Evolutionary conservation across 2,797 vertebrate species (phyloP).

Genomic region (Fistularia tabacaria): DNA sequence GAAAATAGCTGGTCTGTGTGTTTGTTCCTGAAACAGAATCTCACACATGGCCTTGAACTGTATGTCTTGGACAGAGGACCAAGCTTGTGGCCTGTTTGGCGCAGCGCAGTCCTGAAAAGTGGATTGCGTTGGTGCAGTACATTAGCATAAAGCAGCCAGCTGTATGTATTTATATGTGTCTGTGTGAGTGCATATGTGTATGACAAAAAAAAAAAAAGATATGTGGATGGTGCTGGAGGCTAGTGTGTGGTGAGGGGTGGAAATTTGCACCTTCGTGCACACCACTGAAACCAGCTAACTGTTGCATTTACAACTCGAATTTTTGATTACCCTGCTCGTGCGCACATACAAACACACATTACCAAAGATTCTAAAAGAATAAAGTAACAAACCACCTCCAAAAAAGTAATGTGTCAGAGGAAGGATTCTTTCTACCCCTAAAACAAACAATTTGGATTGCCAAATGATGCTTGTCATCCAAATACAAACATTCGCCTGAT

Average conservation of each 20-base stretch:
- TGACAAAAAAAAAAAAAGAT: constrained; percentile 28
- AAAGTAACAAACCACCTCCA: constrained; percentile 27
- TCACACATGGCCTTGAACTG: constrained; percentile 58
- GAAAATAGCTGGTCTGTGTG: constrained; percentile 49
- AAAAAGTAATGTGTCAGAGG: constrained; percentile 34
- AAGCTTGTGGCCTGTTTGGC: constrained; percentile 68
- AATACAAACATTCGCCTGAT: constrained; percentile 52
- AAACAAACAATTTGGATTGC: constrained; percentile 54
- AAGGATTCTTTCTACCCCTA: constrained; percentile 32
- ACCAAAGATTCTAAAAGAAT: constrained; percentile 31
- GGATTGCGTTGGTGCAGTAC: constrained; percentile 65
- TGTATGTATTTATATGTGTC: constrained; percentile 23
- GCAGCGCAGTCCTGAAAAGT: constrained; percentile 57
- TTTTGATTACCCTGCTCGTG: constrained; percentile 65
- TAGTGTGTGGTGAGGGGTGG: constrained; percentile 60
- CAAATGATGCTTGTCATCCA: constrained; percentile 60
- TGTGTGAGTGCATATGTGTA: constrained; percentile 17
- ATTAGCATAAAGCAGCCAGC: constrained; percentile 59
- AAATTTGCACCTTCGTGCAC: constrained; percentile 65
- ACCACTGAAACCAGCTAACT: constrained; percentile 69
- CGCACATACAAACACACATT: neutral
- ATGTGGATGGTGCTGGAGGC: constrained; percentile 58
- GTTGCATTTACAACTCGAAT: constrained; percentile 69
- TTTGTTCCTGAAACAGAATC: constrained; percentile 53
- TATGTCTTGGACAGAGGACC: constrained; percentile 56